A percentile compares a stretch with the other conserved stretches of the same genome.
phyloP scores from a whole-genome alignment of 2,888 invertebrate genomes.

The Watsonalla cultraria region DNA sequence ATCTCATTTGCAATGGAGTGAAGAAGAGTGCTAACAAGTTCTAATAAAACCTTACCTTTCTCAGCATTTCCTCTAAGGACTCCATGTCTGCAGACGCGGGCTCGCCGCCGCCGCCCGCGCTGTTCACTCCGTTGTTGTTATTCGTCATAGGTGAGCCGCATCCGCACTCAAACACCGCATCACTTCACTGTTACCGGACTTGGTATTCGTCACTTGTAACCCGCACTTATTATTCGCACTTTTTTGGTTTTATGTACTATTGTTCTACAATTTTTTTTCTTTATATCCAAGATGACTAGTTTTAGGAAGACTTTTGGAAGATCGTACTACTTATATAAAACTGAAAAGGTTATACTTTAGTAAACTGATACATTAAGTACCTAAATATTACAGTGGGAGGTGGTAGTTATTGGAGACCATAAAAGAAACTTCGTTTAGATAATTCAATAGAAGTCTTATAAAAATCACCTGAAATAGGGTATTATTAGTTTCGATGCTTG shows the following conservation, averaged over 20 bases:
- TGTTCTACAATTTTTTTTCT: conserved; percentile 1
- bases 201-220: conserved; percentile 8
- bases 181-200: conserved; percentile 10
- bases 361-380: no score
- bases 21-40: no score
- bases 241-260: conserved; percentile 5
- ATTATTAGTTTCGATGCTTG: no score
- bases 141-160: conserved; percentile 78
- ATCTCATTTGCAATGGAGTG: no score
- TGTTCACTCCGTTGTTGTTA: conserved; percentile 80
- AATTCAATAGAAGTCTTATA: no score
- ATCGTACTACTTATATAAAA: neutral
- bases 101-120: conserved; percentile 78
- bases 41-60: conserved; percentile 78
- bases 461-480: no score
- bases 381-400: no score
- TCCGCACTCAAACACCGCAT: conserved; percentile 33
- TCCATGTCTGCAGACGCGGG: conserved; percentile 84
- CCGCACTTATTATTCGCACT: conserved; percentile 8
- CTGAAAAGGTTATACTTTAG: no score
- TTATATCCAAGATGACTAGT: neutral
- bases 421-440: no score
- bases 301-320: neutral
- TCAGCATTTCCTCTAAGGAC: conserved; percentile 87
- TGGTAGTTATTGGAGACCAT: no score